Evolutionary conservation across 2,888 invertebrate species (phyloP).

Genomic region (Orthosia cruda): DNA sequence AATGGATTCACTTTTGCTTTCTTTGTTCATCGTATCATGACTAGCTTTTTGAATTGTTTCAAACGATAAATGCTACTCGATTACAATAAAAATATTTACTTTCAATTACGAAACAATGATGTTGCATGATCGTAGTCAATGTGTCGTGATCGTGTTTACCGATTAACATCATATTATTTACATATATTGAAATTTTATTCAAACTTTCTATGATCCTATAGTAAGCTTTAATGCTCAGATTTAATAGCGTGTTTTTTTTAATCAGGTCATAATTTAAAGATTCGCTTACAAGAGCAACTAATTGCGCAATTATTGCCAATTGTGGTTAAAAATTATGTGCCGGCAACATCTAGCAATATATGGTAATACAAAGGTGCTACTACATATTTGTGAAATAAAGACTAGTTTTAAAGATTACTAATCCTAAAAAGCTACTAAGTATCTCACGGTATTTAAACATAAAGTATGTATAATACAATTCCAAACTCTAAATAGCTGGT

Average conservation of each 20-base stretch:
- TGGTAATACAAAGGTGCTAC: no score
- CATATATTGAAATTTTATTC: conserved; percentile 17
- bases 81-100: conserved; percentile 73
- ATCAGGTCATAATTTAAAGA: neutral
- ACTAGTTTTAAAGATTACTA: neutral
- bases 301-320: no score
- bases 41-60: conserved; percentile 75
- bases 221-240: neutral
- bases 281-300: no score
- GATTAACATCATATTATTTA: conserved; percentile 29
- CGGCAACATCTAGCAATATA: no score
- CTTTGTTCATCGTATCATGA: conserved; percentile 75
- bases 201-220: neutral
- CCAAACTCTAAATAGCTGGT: conserved; percentile 59
- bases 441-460: conserved; percentile 13
- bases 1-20: conserved; percentile 69
- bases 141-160: conserved; percentile 16
- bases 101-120: conserved; percentile 77
- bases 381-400: no score
- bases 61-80: conserved; percentile 73
- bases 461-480: conserved; percentile 34
- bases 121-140: conserved; percentile 49
- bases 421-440: neutral
- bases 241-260: neutral
- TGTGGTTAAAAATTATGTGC: no score